Evolutionary conservation across 2,888 invertebrate species (phyloP).

Genomic region (Napeogenes inachia): DNA sequence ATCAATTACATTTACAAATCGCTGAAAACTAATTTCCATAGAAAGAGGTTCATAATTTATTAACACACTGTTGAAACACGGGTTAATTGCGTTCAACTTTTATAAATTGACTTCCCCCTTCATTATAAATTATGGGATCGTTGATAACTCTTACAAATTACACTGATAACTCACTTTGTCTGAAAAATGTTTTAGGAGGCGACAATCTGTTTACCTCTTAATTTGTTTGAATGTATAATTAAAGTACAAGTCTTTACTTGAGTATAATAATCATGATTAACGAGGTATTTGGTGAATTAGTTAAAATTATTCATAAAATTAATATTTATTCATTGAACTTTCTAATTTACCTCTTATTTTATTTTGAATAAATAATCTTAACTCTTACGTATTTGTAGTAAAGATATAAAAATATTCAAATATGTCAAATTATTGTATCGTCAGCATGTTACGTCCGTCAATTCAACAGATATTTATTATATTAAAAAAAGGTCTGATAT

Average conservation of each 20-base stretch:
- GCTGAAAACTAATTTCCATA: conserved; percentile 20
- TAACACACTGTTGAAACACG: conserved; percentile 26
- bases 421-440: conserved; percentile 8
- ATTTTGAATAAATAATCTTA: too few relatives aligned
- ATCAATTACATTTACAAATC: neutral
- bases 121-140: conserved; percentile 19
- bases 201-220: conserved; percentile 23
- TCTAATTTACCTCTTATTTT: too few relatives aligned
- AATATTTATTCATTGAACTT: too few relatives aligned
- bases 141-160: conserved; percentile 21
- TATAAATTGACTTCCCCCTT: conserved; percentile 25
- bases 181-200: conserved; percentile 14
- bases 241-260: conserved; percentile 16
- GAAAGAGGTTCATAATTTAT: conserved; percentile 31
- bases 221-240: conserved; percentile 19
- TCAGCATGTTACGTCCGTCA: conserved; percentile 5
- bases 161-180: conserved; percentile 13
- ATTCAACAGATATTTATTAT: conserved; percentile 1
- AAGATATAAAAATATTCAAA: too few relatives aligned
- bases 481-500: conserved; percentile 17
- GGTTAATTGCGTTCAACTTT: conserved; percentile 30
- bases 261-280: conserved; percentile 13
- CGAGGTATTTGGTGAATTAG: too few relatives aligned
- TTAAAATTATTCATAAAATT: too few relatives aligned
- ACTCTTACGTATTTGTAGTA: too few relatives aligned